A percentile compares a stretch with the other conserved stretches of the same genome.
Evolutionary conservation across 2,113 vertebrate species (phyloP).

Genomic region (Gasterosteus aculeatus): DNA sequence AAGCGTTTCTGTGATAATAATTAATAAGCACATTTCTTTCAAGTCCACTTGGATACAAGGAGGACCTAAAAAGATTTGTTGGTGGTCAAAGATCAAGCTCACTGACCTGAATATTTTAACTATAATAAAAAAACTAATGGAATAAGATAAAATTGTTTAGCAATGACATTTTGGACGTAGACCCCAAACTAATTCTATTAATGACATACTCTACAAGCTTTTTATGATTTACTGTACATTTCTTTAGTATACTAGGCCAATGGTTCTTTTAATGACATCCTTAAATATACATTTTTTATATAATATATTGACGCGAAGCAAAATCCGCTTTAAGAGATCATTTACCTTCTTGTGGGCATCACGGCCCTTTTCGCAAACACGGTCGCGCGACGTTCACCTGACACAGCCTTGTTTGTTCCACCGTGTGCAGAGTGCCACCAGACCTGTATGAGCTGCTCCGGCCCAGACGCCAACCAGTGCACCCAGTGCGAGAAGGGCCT

Average conservation of each 20-base stretch:
- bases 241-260: too few relatives aligned
- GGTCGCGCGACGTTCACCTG: neutral
- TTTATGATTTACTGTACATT: too few relatives aligned
- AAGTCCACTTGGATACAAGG: neutral
- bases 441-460: conserved; percentile 78
- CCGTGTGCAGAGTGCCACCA: conserved; percentile 79
- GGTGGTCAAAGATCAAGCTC: neutral
- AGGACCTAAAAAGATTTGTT: neutral
- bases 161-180: neutral
- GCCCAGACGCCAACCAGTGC: conserved; percentile 80
- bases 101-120: neutral
- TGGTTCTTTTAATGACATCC: too few relatives aligned
- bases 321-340: neutral
- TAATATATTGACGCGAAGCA: too few relatives aligned
- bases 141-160: neutral
- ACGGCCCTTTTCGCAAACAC: neutral
- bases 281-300: too few relatives aligned
- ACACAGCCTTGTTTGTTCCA: neutral
- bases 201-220: too few relatives aligned
- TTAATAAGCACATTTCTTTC: neutral
- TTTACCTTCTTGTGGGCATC: neutral
- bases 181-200: too few relatives aligned
- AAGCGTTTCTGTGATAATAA: neutral
- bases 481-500: conserved; percentile 78
- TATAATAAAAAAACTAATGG: neutral